Base-by-base conservation (phyloP, 2,113 vertebrate species). In the Okapia johnstoni region DNA sequence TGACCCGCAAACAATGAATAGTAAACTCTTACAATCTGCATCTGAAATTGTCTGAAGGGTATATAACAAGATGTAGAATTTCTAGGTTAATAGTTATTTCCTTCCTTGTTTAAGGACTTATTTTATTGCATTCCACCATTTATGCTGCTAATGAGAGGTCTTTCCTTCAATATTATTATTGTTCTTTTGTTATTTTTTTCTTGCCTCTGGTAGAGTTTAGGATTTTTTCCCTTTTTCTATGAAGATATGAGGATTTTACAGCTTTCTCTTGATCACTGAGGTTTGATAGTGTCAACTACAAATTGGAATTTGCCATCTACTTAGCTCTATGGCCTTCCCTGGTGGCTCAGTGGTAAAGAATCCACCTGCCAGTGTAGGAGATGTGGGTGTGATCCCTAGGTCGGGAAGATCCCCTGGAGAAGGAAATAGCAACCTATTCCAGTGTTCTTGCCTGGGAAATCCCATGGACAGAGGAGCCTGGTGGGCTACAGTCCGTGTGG, bases 141-240 rank as follows among this genome's bases (percentile, higher is more conserved):
- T 11, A 1, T 11, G 70, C 46, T 43, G 83, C 52, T 43, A 2
- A 5, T 7, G 13, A 55, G 23, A 58, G 5, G 25, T 30, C 21
- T 52, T 1, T 2, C n/a, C 12, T 40, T 10, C 23, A 1, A 2
- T 54, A 12, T 12, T 46, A 28, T 10, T 46, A 7, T 2, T 15
- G 6, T 3, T 81, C 17, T 66, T 52, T 52, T 23, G 30, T 9
- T 28, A 4, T 48, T 36, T 84, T 91, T 7, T 19, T 81, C 48
- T 36, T 26, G 9, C 33, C 26, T 14, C 7, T 3, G 5, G n/a
- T 0, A 12, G 28, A 83, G n/a, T 13, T 8, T 26, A 48, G 52
- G n/a, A 21, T 13, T n/a, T 79, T 79, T 12, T 25, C n/a, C 26
- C 23, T 13, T 33, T 60, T 46, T 52, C 26, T 12, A 6, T 16